Conservation (phyloP, 2,888 invertebrate species). For the Mythimna ferrago region DNA sequence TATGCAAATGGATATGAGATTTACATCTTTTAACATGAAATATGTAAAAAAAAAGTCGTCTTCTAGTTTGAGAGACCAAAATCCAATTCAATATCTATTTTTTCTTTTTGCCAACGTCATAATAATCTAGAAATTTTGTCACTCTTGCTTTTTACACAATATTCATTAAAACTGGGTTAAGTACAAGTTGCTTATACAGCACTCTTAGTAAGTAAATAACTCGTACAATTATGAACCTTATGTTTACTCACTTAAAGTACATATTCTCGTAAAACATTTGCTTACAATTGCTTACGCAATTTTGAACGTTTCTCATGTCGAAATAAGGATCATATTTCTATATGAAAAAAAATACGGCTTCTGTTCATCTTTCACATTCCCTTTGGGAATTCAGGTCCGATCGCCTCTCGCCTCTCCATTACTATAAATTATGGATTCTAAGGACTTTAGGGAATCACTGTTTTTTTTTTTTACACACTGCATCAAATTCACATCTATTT, state of each 20-base stretch:
- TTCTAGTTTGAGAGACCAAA: neutral
- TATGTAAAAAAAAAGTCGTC: neutral
- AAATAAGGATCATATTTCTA: neutral
- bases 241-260: fast-evolving
- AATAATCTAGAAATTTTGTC: neutral
- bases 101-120: neutral
- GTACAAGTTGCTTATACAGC: neutral
- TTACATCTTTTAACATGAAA: neutral
- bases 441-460: neutral
- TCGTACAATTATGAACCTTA: neutral
- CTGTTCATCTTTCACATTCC: neutral
- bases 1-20: neutral
- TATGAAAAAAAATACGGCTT: neutral
- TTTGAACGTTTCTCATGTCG: fast-evolving
- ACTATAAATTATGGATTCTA: neutral
- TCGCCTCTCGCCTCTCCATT: neutral
- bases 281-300: neutral
- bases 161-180: neutral
- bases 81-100: neutral
- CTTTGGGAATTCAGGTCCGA: neutral
- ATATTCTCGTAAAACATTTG: neutral
- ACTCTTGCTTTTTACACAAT: neutral
- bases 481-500: no score
- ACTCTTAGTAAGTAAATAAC: neutral
- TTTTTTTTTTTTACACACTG: neutral